phyloP scores from a whole-genome alignment of 2,797 vertebrate species.

The Tragopan temminckii region DNA sequence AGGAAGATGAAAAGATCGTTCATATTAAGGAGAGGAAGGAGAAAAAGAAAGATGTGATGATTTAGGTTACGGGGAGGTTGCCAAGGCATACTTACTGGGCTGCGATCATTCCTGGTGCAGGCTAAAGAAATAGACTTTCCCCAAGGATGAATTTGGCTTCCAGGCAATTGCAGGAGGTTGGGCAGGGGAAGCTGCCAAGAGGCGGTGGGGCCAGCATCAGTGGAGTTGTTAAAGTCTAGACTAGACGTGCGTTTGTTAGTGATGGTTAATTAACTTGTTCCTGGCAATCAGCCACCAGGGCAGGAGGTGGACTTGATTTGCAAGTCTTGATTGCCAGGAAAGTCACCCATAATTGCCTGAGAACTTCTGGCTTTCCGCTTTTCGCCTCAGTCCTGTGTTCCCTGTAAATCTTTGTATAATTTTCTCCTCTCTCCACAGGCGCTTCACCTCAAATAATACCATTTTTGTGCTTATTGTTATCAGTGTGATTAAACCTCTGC shows the following conservation, averaged over 20 bases:
- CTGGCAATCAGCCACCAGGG: conserved; percentile 43
- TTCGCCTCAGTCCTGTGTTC: not conserved
- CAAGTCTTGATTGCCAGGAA: conserved; percentile 26
- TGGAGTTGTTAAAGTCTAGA: conserved; percentile 1
- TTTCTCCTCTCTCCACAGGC: not conserved
- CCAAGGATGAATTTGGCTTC: not conserved
- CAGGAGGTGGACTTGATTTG: conserved; percentile 51
- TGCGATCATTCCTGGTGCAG: not conserved
- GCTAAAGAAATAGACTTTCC: not conserved
- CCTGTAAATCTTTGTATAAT: not conserved
- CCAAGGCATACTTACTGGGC: not conserved
- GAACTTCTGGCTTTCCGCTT: conserved; percentile 7
- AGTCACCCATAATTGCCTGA: conserved; percentile 16
- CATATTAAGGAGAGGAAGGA: not conserved
- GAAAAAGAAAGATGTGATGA: not conserved
- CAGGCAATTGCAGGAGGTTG: not conserved
- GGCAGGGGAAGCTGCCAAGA: conserved; percentile 2
- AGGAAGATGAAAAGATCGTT: not conserved
- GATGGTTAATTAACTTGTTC: conserved; percentile 62
- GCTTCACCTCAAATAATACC: not conserved
- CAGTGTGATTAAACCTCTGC: not conserved
- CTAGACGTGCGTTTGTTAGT: not conserved
- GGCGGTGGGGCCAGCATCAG: not conserved
- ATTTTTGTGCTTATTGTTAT: not conserved
- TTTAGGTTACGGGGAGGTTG: not conserved